phyloP scores from a whole-genome alignment of 2,797 vertebrate genomes.

The Girardinus metallicus region DNA sequence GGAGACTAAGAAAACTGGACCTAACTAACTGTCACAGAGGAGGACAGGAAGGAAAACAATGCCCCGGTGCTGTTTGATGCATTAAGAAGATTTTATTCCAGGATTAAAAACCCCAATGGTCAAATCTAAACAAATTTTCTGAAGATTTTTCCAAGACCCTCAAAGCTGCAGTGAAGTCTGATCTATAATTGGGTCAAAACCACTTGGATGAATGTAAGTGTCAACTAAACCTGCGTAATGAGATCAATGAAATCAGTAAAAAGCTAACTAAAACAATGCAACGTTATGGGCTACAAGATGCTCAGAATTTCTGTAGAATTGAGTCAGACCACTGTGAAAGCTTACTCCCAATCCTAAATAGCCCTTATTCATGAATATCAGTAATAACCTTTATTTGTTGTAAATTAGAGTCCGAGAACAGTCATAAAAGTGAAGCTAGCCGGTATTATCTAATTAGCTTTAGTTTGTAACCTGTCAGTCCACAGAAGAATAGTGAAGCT shows the following conservation, averaged over 20 bases:
- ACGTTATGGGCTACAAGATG: background rate
- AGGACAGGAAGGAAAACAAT: background rate
- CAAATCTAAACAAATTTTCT: background rate
- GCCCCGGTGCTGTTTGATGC: background rate
- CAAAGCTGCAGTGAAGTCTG: background rate
- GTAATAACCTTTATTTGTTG: background rate
- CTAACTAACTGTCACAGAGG: background rate
- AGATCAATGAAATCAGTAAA: background rate
- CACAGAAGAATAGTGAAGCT: background rate
- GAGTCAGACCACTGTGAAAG: background rate
- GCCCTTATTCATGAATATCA: background rate
- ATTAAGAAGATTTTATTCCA: background rate
- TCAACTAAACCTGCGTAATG: conserved; percentile 6
- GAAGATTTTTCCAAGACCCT: background rate
- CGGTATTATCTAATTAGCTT: background rate
- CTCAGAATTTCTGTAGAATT: background rate
- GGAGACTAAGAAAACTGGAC: background rate
- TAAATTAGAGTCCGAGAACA: background rate
- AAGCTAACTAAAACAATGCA: background rate
- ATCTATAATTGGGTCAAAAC: background rate
- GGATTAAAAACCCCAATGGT: background rate
- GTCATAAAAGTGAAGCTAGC: background rate
- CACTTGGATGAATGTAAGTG: background rate
- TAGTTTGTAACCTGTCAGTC: background rate
- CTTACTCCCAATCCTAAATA: background rate